Conservation (phyloP, 2,888 invertebrate species). For the Coremacera marginata region DNA sequence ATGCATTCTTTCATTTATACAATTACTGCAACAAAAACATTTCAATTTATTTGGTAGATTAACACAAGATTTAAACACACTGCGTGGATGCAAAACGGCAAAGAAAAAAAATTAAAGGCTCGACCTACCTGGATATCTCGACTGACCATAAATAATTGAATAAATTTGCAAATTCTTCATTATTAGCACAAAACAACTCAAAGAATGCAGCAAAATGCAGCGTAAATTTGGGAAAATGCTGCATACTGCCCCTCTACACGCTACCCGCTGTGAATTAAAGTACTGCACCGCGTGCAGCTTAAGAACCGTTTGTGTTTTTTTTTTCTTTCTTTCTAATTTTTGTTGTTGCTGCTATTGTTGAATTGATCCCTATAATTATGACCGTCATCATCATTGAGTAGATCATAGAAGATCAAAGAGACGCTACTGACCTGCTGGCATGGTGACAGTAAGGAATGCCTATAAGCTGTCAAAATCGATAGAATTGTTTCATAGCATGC, state of each 20-base stretch:
- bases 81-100: not conserved
- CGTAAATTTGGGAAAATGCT: not conserved
- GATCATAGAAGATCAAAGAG: not conserved
- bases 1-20: not conserved
- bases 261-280: not conserved
- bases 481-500: no score
- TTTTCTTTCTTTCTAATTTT: no score
- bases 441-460: no score
- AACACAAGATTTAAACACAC: not conserved
- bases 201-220: no score
- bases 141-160: not conserved
- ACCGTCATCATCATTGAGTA: not conserved
- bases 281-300: not conserved
- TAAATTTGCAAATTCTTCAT: not conserved
- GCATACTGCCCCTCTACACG: not conserved
- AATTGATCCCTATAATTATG: not conserved
- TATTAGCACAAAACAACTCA: no score
- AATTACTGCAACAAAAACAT: slow-evolving; percentile 10
- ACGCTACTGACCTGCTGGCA: no score
- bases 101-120: not conserved
- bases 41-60: slow-evolving; percentile 1
- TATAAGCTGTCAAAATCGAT: no score
- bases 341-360: not conserved
- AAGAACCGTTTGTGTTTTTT: no score
- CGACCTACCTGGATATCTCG: not conserved